Base-by-base conservation (phyloP, 2,113 vertebrate genomes). In the Cinclus cinclus region DNA sequence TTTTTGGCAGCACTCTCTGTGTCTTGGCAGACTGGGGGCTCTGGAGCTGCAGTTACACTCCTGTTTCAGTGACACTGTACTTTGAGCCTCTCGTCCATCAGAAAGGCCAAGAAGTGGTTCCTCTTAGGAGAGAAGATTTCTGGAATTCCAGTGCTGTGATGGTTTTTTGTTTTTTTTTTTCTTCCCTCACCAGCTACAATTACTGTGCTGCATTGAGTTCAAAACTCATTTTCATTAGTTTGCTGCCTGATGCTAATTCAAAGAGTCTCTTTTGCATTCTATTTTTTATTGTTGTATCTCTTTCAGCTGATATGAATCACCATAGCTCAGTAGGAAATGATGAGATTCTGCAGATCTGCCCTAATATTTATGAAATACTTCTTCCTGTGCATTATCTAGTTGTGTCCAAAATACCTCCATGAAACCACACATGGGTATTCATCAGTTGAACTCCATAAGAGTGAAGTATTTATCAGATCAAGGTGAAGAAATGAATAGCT, bases 1-100 rank as follows among this genome's bases (percentile, higher is more conserved):
- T 94, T 96, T 90, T 64, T 96, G 95, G 93, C 94, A 87, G 37
- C 2, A 0, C 33, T 25, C 9, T 63, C 68, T 56, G 52, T 39
- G 50, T 42, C 83, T 89, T 78, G 88, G 92, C 92, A 81, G 47
- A 5, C 81, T 22, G 44, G 85, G 85, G 64, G 49, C 73, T 86
- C 76, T 60, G 27, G 80, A 85, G 70, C 70, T 85, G 87, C 78
- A 63, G 58, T 77, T 62, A 3, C 78, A 93, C 93, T 95, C 49
- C 82, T 78, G 71, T 92, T 83, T 86, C 88, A 78, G 64, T 71
- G 93, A 64, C 90, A 89, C 28, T 88, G 60, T 78, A 20, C 76
- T 90, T 69, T 58, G 70, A 95, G 78, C 7, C 41, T 64, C 64
- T 87, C 94, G 73, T 83, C 83, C 77, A 79, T 89, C 95, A 94